A percentile compares a stretch with the other conserved stretches of the same genome.
Evolutionary conservation across 2,113 vertebrate species (phyloP).

Genomic region (Crotalus tigris): DNA sequence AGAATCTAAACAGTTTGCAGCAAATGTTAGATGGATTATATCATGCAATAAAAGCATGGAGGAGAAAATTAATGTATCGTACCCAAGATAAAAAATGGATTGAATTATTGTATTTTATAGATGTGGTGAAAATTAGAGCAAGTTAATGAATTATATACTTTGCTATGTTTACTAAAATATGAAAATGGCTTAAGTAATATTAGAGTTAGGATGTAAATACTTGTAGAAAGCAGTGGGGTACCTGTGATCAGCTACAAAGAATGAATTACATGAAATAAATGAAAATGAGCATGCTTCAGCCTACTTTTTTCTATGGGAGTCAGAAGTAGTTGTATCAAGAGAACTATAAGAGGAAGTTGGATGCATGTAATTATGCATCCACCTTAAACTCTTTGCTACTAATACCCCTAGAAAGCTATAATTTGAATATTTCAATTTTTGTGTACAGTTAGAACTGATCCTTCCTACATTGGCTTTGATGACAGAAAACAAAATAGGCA

Average conservation of each 20-base stretch:
- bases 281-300: background rate
- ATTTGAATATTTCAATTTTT: background rate
- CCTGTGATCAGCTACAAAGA: background rate
- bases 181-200: background rate
- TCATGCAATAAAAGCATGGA: background rate
- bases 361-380: background rate
- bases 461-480: background rate
- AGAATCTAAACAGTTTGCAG: background rate
- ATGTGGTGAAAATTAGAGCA: background rate
- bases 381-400: background rate
- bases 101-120: background rate
- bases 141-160: background rate
- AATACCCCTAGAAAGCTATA: background rate
- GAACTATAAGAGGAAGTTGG: background rate
- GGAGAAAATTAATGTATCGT: background rate
- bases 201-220: background rate
- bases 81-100: background rate
- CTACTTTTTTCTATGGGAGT: background rate
- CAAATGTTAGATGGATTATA: background rate
- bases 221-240: background rate
- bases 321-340: background rate
- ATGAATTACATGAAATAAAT: background rate
- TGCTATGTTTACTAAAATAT: background rate
- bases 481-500: background rate
- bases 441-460: background rate